Evolutionary conservation across 2,888 invertebrate genomes (phyloP), one percentile per base, ranked within the genome.

Genomic region (Sesamia inferens): DNA sequence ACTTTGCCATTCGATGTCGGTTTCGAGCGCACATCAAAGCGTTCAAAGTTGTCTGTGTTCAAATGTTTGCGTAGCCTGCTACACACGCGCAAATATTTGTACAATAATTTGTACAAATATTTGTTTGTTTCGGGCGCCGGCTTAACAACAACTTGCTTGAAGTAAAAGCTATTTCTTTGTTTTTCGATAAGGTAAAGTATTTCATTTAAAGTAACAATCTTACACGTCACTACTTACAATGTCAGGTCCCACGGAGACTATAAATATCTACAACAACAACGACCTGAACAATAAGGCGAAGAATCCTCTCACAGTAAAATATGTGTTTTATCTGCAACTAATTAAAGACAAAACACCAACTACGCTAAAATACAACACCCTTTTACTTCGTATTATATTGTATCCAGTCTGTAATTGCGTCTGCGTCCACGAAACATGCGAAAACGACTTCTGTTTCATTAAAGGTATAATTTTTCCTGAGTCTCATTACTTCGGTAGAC

Each of bases 381-480:
- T 84, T 76, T 74, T 77, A 78, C 63, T 79, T 79, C 77, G 75
- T 74, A 73, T 78, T 74, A 73, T 78, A 83, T 83, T 79, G 81
- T 76, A 78, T 72, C 55, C 62, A 77, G 61, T 57, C 66, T 67
- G 62, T 87, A 83, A 85, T 83, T 87, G 78, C 72, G 76, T 79
- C 70, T 68, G 69, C 69, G 75, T 78, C 77, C 67, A 72, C 79
- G 74, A 81, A 85, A 83, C 80, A 84, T 81, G 81, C 77, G 76
- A 76, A 80, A 83, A 76, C 68, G 78, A 89, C 87, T 90, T 88
- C 88, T 91, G 87, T 93, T 93, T 93, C 93, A 93, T 93, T 93
- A 92, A 92, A 90, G 89, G 90, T 92, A 92, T 93, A 92, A 91
- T 93, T 93, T 93, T 93, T 92, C 90, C 89, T 88, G 85, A 89